Evolutionary conservation across 1,140 invertebrate genomes (phyloP).

Genomic region (Elymnias hypermnestra): DNA sequence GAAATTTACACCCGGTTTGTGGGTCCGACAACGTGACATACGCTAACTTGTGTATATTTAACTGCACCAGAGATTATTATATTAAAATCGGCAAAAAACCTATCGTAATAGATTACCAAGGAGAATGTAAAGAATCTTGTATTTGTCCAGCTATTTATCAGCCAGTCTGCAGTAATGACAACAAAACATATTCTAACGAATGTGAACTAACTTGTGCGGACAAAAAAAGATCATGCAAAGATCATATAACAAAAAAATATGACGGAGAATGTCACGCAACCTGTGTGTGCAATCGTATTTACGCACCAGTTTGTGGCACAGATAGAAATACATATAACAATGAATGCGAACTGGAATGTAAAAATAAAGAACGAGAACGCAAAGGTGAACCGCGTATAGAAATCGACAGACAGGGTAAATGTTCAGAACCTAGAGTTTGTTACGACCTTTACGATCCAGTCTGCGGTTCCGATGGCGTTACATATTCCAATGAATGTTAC

Average conservation of each 20-base stretch:
- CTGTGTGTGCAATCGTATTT: conserved; percentile 19
- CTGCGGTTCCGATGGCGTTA: conserved; percentile 20
- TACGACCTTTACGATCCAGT: conserved; percentile 16
- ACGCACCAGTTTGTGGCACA: conserved; percentile 25
- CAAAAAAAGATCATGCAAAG: conserved; percentile 8
- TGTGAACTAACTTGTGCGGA: conserved; percentile 1
- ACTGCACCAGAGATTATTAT: conserved; percentile 20
- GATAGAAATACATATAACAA: conserved; percentile 24
- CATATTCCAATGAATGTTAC: conserved; percentile 16
- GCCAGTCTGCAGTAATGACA: conserved; percentile 25
- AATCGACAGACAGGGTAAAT: conserved; percentile 15
- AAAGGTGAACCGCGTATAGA: conserved; percentile 9
- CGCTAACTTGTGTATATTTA: conserved; percentile 25
- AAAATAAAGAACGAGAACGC: conserved; percentile 11
- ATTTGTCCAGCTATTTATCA: conserved; percentile 13
- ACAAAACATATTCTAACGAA: conserved; percentile 18
- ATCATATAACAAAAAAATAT: conserved; percentile 28
- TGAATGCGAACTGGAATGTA: conserved; percentile 17
- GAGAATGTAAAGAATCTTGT: conserved; percentile 19
- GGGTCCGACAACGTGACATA: conserved; percentile 30
- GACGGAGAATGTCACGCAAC: conserved; percentile 60
- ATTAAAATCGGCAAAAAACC: conserved; percentile 3
- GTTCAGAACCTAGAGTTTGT: conserved; percentile 17
- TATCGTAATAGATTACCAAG: conserved; percentile 33
- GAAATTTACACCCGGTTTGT: conserved; percentile 21